These are phyloP conservation scores for Kryptolebias marmoratus DNA, from an alignment of 2,113 vertebrate species.

Conservation along the genomic window DNA sequence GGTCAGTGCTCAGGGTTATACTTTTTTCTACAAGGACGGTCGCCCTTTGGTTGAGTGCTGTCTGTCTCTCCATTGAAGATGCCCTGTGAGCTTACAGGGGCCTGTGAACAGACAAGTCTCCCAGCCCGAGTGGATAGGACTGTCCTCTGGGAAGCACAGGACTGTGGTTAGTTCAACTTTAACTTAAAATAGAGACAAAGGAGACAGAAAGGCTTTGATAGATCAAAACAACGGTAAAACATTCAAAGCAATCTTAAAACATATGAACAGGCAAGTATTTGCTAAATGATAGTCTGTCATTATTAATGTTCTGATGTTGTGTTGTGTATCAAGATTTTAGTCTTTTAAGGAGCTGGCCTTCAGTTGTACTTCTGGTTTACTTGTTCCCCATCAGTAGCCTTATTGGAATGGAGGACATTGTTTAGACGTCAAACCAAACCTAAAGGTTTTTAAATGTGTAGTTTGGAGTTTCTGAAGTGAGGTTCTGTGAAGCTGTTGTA, in stretches of 20 bases:
- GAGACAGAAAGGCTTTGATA: slow-evolving; percentile 59
- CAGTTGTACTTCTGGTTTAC: no score
- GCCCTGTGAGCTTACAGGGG: slow-evolving; percentile 71
- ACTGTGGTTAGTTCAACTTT: slow-evolving; percentile 47
- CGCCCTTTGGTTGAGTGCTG: slow-evolving; percentile 55
- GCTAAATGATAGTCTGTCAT: no score
- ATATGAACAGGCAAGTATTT: no score
- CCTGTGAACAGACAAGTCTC: slow-evolving; percentile 74
- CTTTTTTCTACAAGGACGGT: slow-evolving; percentile 62
- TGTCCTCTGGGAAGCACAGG: slow-evolving; percentile 56
- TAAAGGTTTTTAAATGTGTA: no score
- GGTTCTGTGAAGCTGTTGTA: no score
- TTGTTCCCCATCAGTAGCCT: no score
- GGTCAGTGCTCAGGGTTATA: slow-evolving; percentile 44
- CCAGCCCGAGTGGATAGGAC: slow-evolving; percentile 53
- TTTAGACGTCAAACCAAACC: no score
- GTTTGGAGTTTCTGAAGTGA: no score
- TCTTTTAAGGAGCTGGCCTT: no score
- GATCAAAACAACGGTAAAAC: neutral
- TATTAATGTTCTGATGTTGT: no score
- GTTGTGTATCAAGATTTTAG: no score
- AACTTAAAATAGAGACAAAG: slow-evolving; percentile 41
- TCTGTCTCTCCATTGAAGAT: slow-evolving; percentile 63
- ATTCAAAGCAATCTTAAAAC: neutral
- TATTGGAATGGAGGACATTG: no score